Conservation (phyloP, 2,888 invertebrate genomes). For the Ophion obscuratus region DNA sequence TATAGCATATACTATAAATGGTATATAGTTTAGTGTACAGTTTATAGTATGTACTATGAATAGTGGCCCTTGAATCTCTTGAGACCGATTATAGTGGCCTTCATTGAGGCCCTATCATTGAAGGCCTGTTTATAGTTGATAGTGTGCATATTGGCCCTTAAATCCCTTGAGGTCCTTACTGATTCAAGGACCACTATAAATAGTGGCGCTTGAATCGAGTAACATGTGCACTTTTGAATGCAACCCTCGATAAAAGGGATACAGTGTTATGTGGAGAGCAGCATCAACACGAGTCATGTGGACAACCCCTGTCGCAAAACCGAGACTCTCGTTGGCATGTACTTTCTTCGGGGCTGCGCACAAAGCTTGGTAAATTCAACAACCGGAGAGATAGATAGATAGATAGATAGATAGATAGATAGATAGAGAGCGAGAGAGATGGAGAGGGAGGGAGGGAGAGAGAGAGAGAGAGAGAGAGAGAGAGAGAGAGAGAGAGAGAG, state of each 20-base stretch:
- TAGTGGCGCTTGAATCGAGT: not conserved
- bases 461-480: not conserved
- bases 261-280: not conserved
- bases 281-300: not conserved
- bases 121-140: too few species aligned
- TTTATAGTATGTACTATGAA: too few species aligned
- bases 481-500: not conserved
- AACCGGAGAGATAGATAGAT: not conserved
- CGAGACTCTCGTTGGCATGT: not conserved
- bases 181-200: not conserved
- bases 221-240: not conserved
- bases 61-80: too few species aligned
- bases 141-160: too few species aligned
- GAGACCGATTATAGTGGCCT: too few species aligned
- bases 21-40: too few species aligned
- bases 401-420: not conserved
- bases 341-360: not conserved
- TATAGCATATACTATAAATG: too few species aligned
- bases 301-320: not conserved
- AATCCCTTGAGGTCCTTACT: too few species aligned
- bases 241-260: not conserved
- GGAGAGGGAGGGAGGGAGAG: not conserved
- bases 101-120: too few species aligned
- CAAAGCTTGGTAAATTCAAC: constrained; percentile 5
- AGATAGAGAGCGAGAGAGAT: not conserved